These are phyloP conservation scores for Columba guinea DNA, from an alignment of 2,797 vertebrate species.

Conservation along the genomic window DNA sequence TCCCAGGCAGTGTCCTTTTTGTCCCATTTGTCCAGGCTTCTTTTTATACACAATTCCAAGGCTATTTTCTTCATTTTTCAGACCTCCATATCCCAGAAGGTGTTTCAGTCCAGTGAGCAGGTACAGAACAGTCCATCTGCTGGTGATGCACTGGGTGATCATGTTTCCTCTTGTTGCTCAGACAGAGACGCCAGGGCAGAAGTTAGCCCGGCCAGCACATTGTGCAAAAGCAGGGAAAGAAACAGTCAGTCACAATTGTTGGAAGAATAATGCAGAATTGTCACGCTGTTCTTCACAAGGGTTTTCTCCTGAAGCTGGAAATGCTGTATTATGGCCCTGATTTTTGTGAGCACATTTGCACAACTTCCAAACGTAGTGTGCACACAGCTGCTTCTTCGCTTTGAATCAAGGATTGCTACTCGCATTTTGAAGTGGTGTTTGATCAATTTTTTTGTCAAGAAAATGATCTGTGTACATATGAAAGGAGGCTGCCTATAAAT, in stretches of 20 bases:
- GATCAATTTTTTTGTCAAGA: neutral
- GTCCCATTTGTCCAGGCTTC: neutral
- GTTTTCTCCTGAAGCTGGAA: neutral
- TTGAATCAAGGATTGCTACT: neutral
- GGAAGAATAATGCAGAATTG: neutral
- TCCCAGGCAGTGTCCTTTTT: neutral
- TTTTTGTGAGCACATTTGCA: neutral
- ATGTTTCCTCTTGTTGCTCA: neutral
- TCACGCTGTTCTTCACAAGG: fast-evolving
- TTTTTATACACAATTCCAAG: neutral
- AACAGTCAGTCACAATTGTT: neutral
- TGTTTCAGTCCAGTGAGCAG: neutral
- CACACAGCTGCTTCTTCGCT: neutral
- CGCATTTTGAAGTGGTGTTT: neutral
- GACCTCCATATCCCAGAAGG: neutral
- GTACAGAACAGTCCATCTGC: neutral
- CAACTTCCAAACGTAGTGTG: neutral
- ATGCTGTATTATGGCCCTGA: neutral
- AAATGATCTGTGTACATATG: neutral
- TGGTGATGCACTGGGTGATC: too few relatives aligned
- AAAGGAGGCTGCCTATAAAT: neutral
- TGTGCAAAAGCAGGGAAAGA: neutral
- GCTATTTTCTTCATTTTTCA: neutral
- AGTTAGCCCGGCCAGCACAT: neutral
- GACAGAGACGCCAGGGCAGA: neutral